Evolutionary conservation across 2,797 vertebrate genomes (phyloP).

Genomic region (Apodemus agrarius): DNA sequence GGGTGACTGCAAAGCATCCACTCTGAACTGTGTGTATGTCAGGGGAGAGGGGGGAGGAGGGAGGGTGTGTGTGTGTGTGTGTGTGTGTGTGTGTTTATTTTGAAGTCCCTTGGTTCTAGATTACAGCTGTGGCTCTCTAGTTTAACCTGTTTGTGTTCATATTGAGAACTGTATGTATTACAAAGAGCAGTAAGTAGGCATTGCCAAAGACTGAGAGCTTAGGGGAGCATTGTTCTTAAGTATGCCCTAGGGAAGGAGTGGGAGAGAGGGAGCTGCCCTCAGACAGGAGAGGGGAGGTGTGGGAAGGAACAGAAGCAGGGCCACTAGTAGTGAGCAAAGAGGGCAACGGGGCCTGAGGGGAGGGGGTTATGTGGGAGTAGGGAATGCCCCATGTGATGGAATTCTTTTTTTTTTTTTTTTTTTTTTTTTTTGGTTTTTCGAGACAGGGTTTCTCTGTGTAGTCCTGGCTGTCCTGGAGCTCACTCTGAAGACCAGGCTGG

Average conservation of each 20-base stretch:
- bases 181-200: background rate
- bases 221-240: conserved; percentile 1
- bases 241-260: background rate
- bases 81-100: background rate
- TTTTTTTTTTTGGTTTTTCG: no score
- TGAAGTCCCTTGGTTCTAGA: background rate
- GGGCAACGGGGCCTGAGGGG: background rate
- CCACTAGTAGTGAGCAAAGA: background rate
- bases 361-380: background rate
- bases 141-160: background rate
- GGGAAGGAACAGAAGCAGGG: background rate
- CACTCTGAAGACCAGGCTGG: no score
- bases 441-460: no score
- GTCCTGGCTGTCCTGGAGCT: no score
- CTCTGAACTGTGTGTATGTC: no score
- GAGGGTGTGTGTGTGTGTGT: no score
- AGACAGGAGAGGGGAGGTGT: background rate
- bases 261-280: background rate
- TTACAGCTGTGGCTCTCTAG: background rate
- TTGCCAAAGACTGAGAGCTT: background rate
- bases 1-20: background rate
- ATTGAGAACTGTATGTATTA: background rate
- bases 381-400: background rate
- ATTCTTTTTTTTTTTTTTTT: no score
- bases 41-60: rapidly evolving